phyloP scores from a whole-genome alignment of 2,113 vertebrate species.

The Mastomys natalensis region DNA sequence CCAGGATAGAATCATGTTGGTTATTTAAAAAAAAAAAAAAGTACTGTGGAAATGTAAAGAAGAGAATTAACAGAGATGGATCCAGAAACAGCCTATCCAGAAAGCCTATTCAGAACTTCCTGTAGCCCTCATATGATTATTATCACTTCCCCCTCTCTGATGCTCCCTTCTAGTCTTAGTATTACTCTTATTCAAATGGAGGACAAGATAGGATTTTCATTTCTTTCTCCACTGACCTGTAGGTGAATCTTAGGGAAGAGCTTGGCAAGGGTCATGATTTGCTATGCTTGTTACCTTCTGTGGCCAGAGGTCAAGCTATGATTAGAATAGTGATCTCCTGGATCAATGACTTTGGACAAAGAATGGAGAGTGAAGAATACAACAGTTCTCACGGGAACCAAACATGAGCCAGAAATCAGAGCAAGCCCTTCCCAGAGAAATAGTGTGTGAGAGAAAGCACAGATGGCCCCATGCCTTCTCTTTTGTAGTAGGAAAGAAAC shows the following conservation, averaged over 20 bases:
- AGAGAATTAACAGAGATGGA: neutral
- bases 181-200: neutral
- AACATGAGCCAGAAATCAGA: neutral
- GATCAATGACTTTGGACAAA: neutral
- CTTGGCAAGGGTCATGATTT: neutral
- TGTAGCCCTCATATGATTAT: too few species aligned
- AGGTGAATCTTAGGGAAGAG: neutral
- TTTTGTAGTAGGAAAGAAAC: neutral
- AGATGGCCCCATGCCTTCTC: neutral
- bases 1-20: neutral
- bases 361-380: neutral
- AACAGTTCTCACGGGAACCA: neutral
- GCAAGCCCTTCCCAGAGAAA: neutral
- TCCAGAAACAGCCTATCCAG: neutral
- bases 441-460: neutral
- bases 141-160: neutral
- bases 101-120: neutral
- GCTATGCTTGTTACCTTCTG: neutral
- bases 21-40: neutral
- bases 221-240: neutral
- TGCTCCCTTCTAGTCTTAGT: neutral
- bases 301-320: neutral
- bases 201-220: neutral
- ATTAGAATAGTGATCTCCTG: neutral
- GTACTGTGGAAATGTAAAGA: neutral